phyloP scores from a whole-genome alignment of 1,140 invertebrate species.

The Gryllus bimaculatus region DNA sequence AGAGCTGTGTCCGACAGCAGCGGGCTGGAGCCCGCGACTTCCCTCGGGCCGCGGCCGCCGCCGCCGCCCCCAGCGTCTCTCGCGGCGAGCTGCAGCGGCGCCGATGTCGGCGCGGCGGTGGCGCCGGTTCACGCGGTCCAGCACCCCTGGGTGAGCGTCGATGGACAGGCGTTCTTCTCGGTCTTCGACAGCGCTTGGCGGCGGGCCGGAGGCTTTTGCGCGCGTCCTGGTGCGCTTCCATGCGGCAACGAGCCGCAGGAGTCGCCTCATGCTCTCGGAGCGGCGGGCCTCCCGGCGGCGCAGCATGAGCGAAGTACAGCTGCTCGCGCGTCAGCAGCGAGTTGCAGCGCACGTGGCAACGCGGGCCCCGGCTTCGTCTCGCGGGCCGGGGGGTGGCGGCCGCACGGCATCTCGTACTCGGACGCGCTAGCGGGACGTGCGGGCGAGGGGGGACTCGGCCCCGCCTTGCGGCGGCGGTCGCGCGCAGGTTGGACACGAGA shows the following conservation, averaged over 20 bases:
- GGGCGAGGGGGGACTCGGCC: not conserved
- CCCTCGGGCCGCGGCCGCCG: constrained; percentile 35
- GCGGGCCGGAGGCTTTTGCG: not conserved
- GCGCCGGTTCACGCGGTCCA: constrained; percentile 45
- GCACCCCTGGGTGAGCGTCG: constrained; percentile 56
- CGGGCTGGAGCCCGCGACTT: constrained; percentile 23
- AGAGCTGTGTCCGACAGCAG: constrained; percentile 31
- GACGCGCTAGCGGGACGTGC: not conserved
- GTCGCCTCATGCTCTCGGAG: constrained; percentile 37
- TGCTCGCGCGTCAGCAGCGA: constrained; percentile 43
- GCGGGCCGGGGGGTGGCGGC: constrained; percentile 25
- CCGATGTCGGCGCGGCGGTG: constrained; percentile 37
- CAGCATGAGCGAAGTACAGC: constrained; percentile 33
- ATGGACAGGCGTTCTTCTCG: constrained; percentile 64
- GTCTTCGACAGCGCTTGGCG: constrained; percentile 46
- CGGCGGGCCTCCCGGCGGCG: constrained; percentile 31
- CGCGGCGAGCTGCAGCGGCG: constrained; percentile 35
- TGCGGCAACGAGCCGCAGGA: constrained; percentile 44
- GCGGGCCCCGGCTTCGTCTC: constrained; percentile 27
- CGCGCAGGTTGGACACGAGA: constrained; percentile 30
- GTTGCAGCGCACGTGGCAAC: constrained; percentile 57
- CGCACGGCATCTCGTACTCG: constrained; percentile 46
- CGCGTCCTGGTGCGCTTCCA: constrained; percentile 25
- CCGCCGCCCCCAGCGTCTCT: constrained; percentile 54
- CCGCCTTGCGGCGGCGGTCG: not conserved